Percentiles rank a stretch among this genome's conserved stretches.
Conservation (phyloP, 2,797 vertebrate species). For the Antrozous pallidus region DNA sequence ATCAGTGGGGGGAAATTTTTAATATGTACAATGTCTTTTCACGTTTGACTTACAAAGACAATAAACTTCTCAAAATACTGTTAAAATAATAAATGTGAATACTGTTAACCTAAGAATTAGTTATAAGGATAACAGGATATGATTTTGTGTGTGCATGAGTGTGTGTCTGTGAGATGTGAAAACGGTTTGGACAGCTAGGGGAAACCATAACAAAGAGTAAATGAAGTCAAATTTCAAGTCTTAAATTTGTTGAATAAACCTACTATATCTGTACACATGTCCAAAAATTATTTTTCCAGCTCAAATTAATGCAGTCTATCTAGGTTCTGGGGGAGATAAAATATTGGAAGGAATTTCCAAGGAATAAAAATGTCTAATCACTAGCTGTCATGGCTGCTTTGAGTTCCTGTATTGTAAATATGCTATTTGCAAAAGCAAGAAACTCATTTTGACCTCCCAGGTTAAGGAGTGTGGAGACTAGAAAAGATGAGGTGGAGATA, state of each 20-base stretch:
- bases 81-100: constrained; percentile 69
- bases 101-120: constrained; percentile 49
- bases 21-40: background rate
- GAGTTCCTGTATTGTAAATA: constrained; percentile 19
- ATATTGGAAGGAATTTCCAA: constrained; percentile 35
- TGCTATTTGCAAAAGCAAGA: constrained; percentile 15
- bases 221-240: constrained; percentile 16
- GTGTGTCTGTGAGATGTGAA: background rate
- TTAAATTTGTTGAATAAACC: constrained; percentile 57
- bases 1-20: background rate
- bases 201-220: constrained; percentile 22
- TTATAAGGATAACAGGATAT: constrained; percentile 5
- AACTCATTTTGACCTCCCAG: constrained; percentile 38
- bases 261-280: constrained; percentile 21
- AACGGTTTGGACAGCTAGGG: background rate
- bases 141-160: background rate
- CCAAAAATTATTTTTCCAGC: constrained; percentile 45
- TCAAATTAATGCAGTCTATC: constrained; percentile 39
- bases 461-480: constrained; percentile 36
- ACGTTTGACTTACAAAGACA: constrained; percentile 47
- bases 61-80: constrained; percentile 60
- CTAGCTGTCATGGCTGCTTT: constrained; percentile 39
- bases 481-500: background rate
- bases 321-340: constrained; percentile 28
- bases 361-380: background rate